Evolutionary conservation across 2,113 vertebrate genomes (phyloP).

Genomic region (Varanus komodoensis): DNA sequence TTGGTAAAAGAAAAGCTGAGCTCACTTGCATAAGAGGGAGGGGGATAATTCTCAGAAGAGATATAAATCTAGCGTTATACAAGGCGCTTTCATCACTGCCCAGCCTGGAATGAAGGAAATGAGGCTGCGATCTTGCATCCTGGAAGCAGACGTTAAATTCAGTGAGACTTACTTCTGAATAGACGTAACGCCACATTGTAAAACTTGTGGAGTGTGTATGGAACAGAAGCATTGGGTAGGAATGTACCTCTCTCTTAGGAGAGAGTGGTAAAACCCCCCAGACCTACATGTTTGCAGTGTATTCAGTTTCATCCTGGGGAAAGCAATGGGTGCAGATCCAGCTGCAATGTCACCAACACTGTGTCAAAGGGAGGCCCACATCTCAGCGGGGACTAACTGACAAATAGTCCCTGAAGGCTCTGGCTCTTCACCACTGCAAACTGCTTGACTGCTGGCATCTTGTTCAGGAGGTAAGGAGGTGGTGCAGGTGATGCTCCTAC

Average conservation of each 20-base stretch:
- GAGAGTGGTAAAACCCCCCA: neutral
- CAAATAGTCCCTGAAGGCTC: no score
- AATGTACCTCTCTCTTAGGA: neutral
- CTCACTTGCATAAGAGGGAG: neutral
- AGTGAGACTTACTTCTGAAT: neutral
- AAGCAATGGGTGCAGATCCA: neutral
- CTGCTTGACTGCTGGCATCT: no score
- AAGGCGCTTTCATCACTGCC: neutral
- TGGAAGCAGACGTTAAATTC: neutral
- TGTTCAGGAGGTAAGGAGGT: no score
- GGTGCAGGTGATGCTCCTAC: no score
- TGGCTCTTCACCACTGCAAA: no score
- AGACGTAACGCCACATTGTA: neutral
- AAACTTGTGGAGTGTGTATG: neutral
- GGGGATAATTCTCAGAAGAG: neutral
- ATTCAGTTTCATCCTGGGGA: neutral
- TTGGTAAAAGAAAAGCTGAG: neutral
- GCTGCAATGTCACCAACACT: neutral
- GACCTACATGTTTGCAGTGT: neutral
- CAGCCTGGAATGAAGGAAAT: neutral
- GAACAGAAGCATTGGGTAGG: neutral
- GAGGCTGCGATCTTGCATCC: neutral
- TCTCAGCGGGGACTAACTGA: no score
- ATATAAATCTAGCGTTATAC: rapidly evolving
- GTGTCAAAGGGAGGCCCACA: no score